Evolutionary conservation across 2,113 vertebrate species (phyloP), one percentile per base, ranked within the genome.

Genomic region (Gallinago undulata): DNA sequence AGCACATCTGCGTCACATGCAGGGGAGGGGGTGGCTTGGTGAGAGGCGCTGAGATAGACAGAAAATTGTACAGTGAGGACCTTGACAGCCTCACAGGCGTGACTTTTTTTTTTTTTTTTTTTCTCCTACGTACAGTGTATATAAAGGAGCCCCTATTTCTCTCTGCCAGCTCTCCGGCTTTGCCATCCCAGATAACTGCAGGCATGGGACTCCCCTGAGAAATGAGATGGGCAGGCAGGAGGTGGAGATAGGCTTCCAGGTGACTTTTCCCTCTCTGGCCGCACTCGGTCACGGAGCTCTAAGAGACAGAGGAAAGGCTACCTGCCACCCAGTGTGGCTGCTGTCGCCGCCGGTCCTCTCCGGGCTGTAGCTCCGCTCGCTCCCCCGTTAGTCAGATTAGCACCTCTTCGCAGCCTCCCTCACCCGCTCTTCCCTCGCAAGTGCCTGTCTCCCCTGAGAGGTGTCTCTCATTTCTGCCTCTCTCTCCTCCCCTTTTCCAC

Each of bases 1-100:
- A 62, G 96, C 95, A 97, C 97, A 97, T 96, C 96, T 98, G 97
- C 97, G 97, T 98, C 98, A 98, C 97, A 94, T 56, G 94, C 35
- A 57, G 67, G 78, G 94, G 88, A 96, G 97, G 96, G 94, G 76
- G 72, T 5, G 47, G 86, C 63, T 73, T n/a, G 80, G 50, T 33
- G 70, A 97, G 85, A 94, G 85, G 92, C 37, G 39, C 94, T 47
- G 93, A 97, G 96, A 93, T 59, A 97, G 96, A 93, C 56, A 95
- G 96, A 96, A 97, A 98, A 98, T 93, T 94, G 91, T 81, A 94
- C 94, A 69, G 92, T 90, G 92, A 98, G 93, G 97, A 96, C 97
- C 96, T 93, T 97, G 97, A 96, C 97, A 98, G 97, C 96, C 96
- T 97, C 74, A 63, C 47, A 15, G 88, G 84, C 59, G 76, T 86